These are phyloP conservation scores for Parasteatoda lunata DNA, from an alignment of 2,888 invertebrate species.

Conservation along the genomic window DNA sequence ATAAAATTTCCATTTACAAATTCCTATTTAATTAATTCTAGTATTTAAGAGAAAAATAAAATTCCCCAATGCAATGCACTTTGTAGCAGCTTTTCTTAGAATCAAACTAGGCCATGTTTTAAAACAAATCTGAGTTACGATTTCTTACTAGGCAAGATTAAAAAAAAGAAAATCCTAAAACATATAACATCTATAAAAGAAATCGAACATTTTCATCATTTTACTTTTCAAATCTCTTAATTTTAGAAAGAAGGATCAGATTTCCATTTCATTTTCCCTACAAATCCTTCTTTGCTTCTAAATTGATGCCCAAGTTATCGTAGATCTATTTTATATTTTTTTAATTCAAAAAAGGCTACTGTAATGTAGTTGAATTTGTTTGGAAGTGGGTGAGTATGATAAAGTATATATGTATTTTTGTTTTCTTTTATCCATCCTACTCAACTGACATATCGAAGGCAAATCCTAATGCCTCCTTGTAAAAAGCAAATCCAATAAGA, in stretches of 20 bases:
- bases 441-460: background rate
- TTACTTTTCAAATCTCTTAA: background rate
- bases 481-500: constrained; percentile 58
- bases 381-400: background rate
- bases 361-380: constrained; percentile 5
- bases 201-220: background rate
- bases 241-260: background rate
- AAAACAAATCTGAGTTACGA: too few species aligned
- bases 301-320: background rate
- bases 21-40: too few species aligned
- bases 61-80: too few species aligned
- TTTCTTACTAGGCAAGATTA: too few species aligned
- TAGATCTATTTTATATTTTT: constrained; percentile 1
- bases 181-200: too few species aligned
- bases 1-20: too few species aligned
- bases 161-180: too few species aligned
- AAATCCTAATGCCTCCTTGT: constrained; percentile 54
- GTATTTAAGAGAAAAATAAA: too few species aligned
- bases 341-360: background rate
- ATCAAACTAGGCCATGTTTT: too few species aligned
- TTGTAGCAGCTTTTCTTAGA: too few species aligned
- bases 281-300: background rate
- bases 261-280: background rate
- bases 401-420: background rate
- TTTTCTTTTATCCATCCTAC: background rate